Evolutionary conservation across 2,113 vertebrate species (phyloP).

Genomic region (Tychaedon coryphoeus): DNA sequence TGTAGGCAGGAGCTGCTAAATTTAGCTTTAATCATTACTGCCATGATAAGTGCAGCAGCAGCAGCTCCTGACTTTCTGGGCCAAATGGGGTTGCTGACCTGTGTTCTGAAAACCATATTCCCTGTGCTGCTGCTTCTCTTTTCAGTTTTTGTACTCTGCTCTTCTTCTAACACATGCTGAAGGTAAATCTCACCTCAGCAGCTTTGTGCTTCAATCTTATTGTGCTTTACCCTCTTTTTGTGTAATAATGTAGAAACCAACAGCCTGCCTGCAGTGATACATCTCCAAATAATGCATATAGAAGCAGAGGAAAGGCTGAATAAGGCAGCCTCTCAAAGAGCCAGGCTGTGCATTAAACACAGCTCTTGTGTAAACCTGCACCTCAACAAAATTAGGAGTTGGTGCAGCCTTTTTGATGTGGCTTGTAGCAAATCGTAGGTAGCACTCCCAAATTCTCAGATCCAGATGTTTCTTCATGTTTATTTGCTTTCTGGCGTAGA

Average conservation of each 20-base stretch:
- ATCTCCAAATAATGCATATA: not conserved
- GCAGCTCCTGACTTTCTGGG: not conserved
- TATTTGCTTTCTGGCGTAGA: not conserved
- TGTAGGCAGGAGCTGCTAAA: slow-evolving; percentile 3
- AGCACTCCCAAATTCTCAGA: not conserved
- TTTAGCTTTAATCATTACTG: not conserved
- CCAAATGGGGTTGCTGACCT: not conserved
- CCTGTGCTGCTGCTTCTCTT: not conserved
- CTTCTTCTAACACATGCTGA: not conserved
- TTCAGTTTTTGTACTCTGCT: not conserved
- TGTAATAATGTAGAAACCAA: not conserved
- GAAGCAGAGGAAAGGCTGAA: not conserved
- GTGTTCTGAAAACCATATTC: not conserved
- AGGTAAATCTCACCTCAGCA: not conserved
- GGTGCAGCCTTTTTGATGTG: not conserved
- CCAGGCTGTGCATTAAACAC: not conserved
- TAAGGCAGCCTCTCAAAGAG: not conserved
- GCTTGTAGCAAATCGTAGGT: accelerated
- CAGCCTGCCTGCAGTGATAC: not conserved
- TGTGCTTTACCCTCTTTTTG: not conserved
- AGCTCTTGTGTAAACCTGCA: not conserved
- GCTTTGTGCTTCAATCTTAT: not conserved
- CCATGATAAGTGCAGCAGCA: not conserved
- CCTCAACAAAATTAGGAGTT: not conserved
- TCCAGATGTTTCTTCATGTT: not conserved